phyloP scores from a whole-genome alignment of 1,140 invertebrate genomes.

The Bombus sylvicola region DNA sequence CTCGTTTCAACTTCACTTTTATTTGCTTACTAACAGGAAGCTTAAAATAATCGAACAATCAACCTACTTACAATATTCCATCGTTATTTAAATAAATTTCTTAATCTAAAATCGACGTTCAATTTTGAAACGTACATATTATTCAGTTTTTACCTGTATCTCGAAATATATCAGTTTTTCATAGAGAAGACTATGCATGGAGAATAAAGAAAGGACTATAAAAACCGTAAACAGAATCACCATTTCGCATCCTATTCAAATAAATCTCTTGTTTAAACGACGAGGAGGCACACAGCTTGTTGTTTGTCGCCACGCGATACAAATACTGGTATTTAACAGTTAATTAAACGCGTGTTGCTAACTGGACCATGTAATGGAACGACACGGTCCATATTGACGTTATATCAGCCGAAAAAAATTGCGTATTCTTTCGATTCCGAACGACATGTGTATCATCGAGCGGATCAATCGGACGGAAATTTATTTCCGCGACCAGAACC shows the following conservation, averaged over 20 bases:
- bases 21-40: no score
- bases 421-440: not conserved
- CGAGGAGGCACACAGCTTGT: not conserved
- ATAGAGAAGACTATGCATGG: no score
- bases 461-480: not conserved
- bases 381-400: not conserved
- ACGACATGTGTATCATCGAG: not conserved
- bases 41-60: no score
- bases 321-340: constrained; percentile 44
- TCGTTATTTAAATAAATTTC: not conserved
- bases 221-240: no score
- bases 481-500: not conserved
- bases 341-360: constrained; percentile 31
- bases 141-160: not conserved
- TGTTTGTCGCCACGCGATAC: constrained; percentile 12
- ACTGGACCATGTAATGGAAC: constrained; percentile 19
- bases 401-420: not conserved
- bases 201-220: no score
- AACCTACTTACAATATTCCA: no score
- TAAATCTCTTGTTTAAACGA: not conserved
- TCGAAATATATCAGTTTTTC: no score
- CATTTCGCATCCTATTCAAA: not conserved
- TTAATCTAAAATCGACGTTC: not conserved
- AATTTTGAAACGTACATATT: not conserved
- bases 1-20: no score